Base-by-base conservation (phyloP, 1,140 invertebrate species). In the Papilio xuthus region DNA sequence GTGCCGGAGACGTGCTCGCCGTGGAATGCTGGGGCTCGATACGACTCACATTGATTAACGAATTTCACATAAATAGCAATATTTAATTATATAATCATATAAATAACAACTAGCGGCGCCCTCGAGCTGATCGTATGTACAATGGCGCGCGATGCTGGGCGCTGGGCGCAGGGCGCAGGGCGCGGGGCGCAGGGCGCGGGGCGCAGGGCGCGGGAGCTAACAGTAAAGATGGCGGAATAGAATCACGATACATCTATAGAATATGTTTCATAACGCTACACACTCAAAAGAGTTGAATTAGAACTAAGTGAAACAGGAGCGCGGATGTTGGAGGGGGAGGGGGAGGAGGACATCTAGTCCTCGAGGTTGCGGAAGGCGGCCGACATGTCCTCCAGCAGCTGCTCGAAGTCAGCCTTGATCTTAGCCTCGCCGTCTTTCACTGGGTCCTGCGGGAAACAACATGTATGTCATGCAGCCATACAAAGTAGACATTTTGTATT, bases 321-420 rank as follows among this genome's bases (percentile, higher is more conserved):
- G n/a, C n/a, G n/a, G n/a, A n/a, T n/a, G n/a, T n/a, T n/a, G n/a
- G n/a, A n/a, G 12, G n/a, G 50, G 44, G 71, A n/a, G 71, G 37
- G 60, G 12, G 44, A 3, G 44, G 0, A 32, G 41, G n/a, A 32
- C 32, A 79, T 79, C 96, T 99, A 99, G 94, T 99, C 99, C 96
- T 99, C 99, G 91, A 99, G 95, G 95, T 99, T 99, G 93, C 99
- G 97, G 96, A 99, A 99, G 85, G 98, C 97, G 89, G 98, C 97
- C 88, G 98, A 97, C 95, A 99, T 98, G 89, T 98, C 97, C 94
- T 99, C 98, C 80, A 98, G 95, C 28, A 99, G 93, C 89, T 99
- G 98, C 89, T 99, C 99, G 91, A 98, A 99, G 88, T 99, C 98
- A 69, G 97, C 96, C 93, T 98, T 98, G 92, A 99, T 99, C 94